A percentile compares a stretch with the other conserved stretches of the same genome.
These are phyloP conservation scores for Cephus cinctus DNA, from an alignment of 1,140 invertebrate species.

Conservation along the genomic window DNA sequence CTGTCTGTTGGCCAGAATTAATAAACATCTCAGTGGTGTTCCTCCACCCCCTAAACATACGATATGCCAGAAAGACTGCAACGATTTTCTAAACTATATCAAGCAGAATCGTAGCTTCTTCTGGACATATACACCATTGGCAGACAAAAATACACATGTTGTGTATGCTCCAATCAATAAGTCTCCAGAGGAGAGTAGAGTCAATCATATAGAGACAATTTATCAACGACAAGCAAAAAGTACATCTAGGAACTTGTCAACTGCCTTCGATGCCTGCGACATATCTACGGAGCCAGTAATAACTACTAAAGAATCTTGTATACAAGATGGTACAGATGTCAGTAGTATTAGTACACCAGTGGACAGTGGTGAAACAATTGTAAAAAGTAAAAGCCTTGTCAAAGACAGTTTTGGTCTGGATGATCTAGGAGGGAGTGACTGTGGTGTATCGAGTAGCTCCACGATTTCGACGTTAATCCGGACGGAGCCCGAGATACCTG, in stretches of 20 bases:
- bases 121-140: constrained; percentile 35
- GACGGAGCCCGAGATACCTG: constrained; percentile 1
- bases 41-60: constrained; percentile 68
- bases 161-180: constrained; percentile 8
- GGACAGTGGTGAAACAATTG: background rate
- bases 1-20: constrained; percentile 32
- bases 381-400: background rate
- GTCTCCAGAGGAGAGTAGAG: constrained; percentile 11
- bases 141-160: constrained; percentile 27
- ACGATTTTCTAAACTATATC: constrained; percentile 60
- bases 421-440: background rate
- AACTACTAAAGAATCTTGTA: constrained; percentile 9
- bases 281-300: constrained; percentile 20
- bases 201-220: constrained; percentile 13
- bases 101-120: constrained; percentile 47
- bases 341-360: constrained; percentile 13
- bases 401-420: background rate
- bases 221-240: constrained; percentile 17
- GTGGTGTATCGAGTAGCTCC: constrained; percentile 13
- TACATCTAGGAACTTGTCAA: constrained; percentile 34
- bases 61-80: constrained; percentile 60
- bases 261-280: constrained; percentile 41
- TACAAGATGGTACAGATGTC: constrained; percentile 3
- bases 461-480: constrained; percentile 16
- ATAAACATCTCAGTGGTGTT: constrained; percentile 56